A percentile compares a stretch with the other conserved stretches of the same genome.
Conservation (phyloP, 2,888 invertebrate genomes). For the Lapara coniferarum region DNA sequence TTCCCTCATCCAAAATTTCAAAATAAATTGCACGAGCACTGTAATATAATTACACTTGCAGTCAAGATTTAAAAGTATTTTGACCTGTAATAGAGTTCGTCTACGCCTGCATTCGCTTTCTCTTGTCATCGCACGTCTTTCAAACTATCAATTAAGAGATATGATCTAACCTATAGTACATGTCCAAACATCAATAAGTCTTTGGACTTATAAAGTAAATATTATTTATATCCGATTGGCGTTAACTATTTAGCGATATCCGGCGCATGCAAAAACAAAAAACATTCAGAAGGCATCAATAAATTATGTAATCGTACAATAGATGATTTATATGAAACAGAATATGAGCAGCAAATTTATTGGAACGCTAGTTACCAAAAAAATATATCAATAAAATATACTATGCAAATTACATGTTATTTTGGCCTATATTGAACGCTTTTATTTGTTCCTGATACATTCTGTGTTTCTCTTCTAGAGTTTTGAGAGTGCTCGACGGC, state of each 20-base stretch:
- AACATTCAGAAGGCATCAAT: constrained; percentile 13
- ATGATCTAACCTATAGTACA: constrained; percentile 2
- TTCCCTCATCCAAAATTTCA: background rate
- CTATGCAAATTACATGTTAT: constrained; percentile 36
- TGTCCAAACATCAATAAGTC: constrained; percentile 12
- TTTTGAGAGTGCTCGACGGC: constrained; percentile 62
- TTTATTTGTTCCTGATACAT: constrained; percentile 75
- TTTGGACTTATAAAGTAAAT: constrained; percentile 1
- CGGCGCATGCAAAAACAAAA: constrained; percentile 2
- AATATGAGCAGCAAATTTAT: constrained; percentile 24
- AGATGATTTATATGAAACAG: constrained; percentile 20
- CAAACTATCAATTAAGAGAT: constrained; percentile 21
- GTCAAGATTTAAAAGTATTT: constrained; percentile 7
- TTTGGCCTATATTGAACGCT: constrained; percentile 53
- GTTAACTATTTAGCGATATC: background rate
- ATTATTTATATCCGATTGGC: background rate
- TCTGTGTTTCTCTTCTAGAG: constrained; percentile 72
- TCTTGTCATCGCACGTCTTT: constrained; percentile 41
- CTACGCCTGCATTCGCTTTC: constrained; percentile 38
- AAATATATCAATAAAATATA: background rate
- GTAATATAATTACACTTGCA: constrained; percentile 1
- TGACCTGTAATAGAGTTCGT: background rate
- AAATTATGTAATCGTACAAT: constrained; percentile 15
- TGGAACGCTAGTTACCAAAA: constrained; percentile 7
- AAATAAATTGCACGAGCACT: constrained; percentile 2